Conservation (phyloP, 2,797 vertebrate species). For the Enteromius afrohamiltoni region DNA sequence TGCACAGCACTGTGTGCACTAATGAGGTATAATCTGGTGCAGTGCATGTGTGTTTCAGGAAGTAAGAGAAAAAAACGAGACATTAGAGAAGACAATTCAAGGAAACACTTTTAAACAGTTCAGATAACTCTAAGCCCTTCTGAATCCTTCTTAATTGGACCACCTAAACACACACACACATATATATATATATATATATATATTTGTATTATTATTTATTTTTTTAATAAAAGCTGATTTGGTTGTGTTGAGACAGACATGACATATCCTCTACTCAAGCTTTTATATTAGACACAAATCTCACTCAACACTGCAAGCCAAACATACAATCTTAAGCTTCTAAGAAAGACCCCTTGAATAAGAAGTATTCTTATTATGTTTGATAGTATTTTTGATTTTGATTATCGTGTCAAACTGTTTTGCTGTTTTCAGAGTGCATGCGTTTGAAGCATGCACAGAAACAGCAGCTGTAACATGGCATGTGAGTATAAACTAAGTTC, state of each 20-base stretch:
- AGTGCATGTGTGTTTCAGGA: neutral
- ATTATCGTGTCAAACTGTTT: too few relatives aligned
- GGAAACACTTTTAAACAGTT: slow-evolving; percentile 14
- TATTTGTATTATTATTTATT: too few relatives aligned
- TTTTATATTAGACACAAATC: neutral
- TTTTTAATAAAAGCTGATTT: slow-evolving; percentile 1
- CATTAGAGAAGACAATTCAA: slow-evolving; percentile 20
- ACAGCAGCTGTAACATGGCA: too few relatives aligned
- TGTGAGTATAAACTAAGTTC: too few relatives aligned
- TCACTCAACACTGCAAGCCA: neutral
- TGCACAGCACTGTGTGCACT: neutral
- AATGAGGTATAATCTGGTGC: slow-evolving; percentile 1
- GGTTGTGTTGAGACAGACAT: neutral
- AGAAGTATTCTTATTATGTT: neutral
- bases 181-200: too few relatives aligned
- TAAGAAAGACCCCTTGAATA: too few relatives aligned
- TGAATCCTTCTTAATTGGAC: slow-evolving; percentile 4
- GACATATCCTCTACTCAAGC: neutral
- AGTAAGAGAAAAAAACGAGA: neutral
- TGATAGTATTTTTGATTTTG: too few relatives aligned
- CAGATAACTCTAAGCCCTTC: neutral
- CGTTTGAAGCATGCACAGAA: too few relatives aligned
- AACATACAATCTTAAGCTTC: slow-evolving; percentile 4
- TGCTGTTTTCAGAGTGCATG: too few relatives aligned
- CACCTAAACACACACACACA: neutral